Base-by-base conservation (phyloP, 1,140 invertebrate species). In the Drosophila asahinai region DNA sequence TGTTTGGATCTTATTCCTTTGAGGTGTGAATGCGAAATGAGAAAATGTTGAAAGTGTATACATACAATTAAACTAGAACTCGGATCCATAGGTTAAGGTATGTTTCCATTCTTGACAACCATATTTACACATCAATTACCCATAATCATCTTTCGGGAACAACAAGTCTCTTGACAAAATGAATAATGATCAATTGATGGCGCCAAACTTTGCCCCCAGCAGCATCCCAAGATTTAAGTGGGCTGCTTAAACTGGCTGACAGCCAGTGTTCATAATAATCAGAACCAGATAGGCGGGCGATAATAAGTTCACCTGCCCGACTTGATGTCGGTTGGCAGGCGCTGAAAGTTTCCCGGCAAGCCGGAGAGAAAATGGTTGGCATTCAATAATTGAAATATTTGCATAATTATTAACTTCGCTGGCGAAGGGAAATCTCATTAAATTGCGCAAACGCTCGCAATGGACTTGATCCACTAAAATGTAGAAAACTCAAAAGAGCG, bases 361-460 rank as follows among this genome's bases (percentile, higher is more conserved):
- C 38, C 42, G 62, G 51, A 49, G 65, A 77, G 67, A 47, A 57
- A 76, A 47, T 65, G 81, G 64, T 58, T 48, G 82, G 66, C 67
- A 64, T 65, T 79, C 55, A 65, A 73, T 71, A 87, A 80, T 89
- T 49, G 38, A 77, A 89, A 84, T 87, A 83, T 73, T 89, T 89
- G 73, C 83, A 87, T 89, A 87, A 87, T 87, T 81, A 75, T 84
- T 78, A 74, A 40, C 55, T 51, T 15, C 33, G 64, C 40, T 52
- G 11, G 48, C 60, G 57, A n/a, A 27, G 80, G 72, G 66, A 83
- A 89, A 87, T 87, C 83, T 89, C 79, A 87, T 87, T 89, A 87
- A 87, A 74, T 61, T 73, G 47, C 62, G 25, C 25, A 27, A 19
- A 58, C 33, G 43, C 43, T 22, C 51, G 59, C 70, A 66, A 17